A percentile compares a stretch with the other conserved stretches of the same genome.
phyloP scores from a whole-genome alignment of 2,888 invertebrate species.

The Drosophila fulvimacula region DNA sequence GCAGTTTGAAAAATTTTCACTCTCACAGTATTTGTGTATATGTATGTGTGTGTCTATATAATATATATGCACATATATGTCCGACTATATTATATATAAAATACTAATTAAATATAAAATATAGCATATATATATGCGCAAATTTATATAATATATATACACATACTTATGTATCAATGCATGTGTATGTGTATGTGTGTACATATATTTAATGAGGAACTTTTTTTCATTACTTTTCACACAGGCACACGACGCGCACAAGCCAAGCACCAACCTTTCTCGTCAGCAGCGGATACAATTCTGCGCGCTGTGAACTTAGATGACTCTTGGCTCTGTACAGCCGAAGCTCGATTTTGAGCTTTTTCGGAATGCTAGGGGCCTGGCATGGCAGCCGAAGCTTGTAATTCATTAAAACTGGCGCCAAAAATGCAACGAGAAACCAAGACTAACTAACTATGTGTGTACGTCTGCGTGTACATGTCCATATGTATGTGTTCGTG shows the following conservation, averaged over 20 bases:
- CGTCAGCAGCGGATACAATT: constrained; percentile 84
- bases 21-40: constrained; percentile 52
- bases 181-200: constrained; percentile 23
- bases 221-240: constrained; percentile 64
- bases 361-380: constrained; percentile 73
- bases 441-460: not conserved
- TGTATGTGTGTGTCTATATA: constrained; percentile 27
- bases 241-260: constrained; percentile 80
- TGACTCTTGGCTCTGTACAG: constrained; percentile 43
- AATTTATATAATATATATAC: constrained; percentile 10
- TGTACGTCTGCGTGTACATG: not conserved
- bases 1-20: constrained; percentile 76
- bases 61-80: constrained; percentile 36
- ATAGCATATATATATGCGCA: not conserved
- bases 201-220: constrained; percentile 56
- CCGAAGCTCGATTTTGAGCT: constrained; percentile 66
- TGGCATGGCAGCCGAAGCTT: constrained; percentile 39
- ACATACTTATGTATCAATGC: constrained; percentile 8
- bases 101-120: constrained; percentile 1
- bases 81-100: constrained; percentile 18
- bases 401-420: constrained; percentile 69
- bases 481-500: not conserved
- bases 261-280: constrained; percentile 82
- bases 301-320: constrained; percentile 70
- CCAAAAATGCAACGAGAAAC: constrained; percentile 63